Evolutionary conservation across 2,888 invertebrate genomes (phyloP).

Genomic region (Nematopogon swammerdamellus): DNA sequence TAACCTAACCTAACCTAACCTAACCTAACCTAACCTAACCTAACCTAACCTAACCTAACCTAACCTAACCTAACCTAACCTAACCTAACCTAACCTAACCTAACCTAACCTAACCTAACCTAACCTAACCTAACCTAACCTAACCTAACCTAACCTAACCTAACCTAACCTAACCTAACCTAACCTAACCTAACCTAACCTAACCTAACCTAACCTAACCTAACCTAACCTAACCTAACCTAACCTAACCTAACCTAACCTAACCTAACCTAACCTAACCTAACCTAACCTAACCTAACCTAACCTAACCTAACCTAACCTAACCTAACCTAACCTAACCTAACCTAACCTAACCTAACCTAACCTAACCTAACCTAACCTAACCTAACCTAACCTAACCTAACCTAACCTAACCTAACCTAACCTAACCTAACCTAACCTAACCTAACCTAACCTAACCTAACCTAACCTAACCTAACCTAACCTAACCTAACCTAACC

Average conservation of each 20-base stretch:
- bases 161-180: constrained; percentile 9
- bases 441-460: constrained; percentile 3
- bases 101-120: constrained; percentile 9
- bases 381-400: neutral
- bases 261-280: constrained; percentile 8
- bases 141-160: constrained; percentile 9
- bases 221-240: constrained; percentile 8
- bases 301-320: constrained; percentile 10
- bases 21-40: constrained; percentile 6
- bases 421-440: constrained; percentile 3
- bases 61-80: constrained; percentile 9
- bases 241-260: constrained; percentile 9
- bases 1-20: constrained; percentile 9
- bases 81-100: constrained; percentile 9
- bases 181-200: constrained; percentile 9
- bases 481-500: constrained; percentile 3
- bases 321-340: constrained; percentile 10
- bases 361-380: too few relatives aligned
- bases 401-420: constrained; percentile 3
- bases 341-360: constrained; percentile 1
- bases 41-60: constrained; percentile 7
- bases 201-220: constrained; percentile 9
- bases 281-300: constrained; percentile 7
- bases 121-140: constrained; percentile 9
- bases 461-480: constrained; percentile 3